Conservation (phyloP, 2,888 invertebrate genomes). For the Tanypteryx hageni region DNA sequence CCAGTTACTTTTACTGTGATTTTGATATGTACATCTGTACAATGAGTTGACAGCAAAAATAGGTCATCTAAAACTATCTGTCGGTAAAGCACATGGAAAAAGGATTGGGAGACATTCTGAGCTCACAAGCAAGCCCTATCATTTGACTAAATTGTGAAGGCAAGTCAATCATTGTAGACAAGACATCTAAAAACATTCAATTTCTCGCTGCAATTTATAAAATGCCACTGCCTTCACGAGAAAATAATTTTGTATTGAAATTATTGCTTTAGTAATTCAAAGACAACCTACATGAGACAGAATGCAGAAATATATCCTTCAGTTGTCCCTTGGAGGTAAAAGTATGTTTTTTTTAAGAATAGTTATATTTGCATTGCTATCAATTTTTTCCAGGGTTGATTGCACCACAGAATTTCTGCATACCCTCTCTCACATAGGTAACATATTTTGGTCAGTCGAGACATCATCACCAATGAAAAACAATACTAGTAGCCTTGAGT, state of each 20-base stretch:
- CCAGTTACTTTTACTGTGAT: conserved; percentile 38
- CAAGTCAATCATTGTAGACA: conserved; percentile 45
- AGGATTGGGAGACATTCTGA: conserved; percentile 10
- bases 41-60: conserved; percentile 53
- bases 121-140: conserved; percentile 42
- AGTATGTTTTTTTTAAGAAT: conserved; percentile 12
- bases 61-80: conserved; percentile 48
- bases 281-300: background rate
- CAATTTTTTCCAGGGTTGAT: background rate
- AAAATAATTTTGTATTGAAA: conserved; percentile 30
- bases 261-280: conserved; percentile 38
- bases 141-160: conserved; percentile 36
- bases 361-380: background rate
- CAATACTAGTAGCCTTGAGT: background rate
- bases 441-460: conserved; percentile 8
- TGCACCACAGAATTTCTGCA: conserved; percentile 6
- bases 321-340: background rate
- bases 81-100: conserved; percentile 48
- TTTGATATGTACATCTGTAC: conserved; percentile 53
- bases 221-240: conserved; percentile 44
- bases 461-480: background rate
- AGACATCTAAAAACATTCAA: background rate
- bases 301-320: conserved; percentile 16
- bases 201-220: conserved; percentile 2
- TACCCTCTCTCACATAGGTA: background rate